A percentile compares a stretch with the other conserved stretches of the same genome.
These are phyloP conservation scores for Parotocinclus haroldoi DNA, from an alignment of 2,797 vertebrate genomes.

Conservation along the genomic window DNA sequence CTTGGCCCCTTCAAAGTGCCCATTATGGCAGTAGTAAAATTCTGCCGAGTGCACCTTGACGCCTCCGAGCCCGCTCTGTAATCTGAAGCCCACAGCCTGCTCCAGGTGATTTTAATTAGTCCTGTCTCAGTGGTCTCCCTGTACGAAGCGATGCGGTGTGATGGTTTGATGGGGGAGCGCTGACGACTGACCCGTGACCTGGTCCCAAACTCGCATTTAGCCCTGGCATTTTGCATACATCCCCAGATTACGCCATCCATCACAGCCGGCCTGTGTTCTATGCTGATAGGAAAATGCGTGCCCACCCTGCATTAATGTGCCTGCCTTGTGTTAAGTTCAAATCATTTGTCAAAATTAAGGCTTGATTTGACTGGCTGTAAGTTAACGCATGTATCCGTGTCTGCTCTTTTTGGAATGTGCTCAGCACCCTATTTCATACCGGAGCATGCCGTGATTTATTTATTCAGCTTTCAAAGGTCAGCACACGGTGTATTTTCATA, in stretches of 20 bases:
- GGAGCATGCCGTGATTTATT: slow-evolving; percentile 18
- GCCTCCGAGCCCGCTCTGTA: slow-evolving; percentile 30
- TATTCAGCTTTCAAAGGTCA: slow-evolving; percentile 16
- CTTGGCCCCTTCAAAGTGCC: slow-evolving; percentile 65
- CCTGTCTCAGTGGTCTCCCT: slow-evolving; percentile 26
- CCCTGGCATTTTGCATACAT: slow-evolving; percentile 63
- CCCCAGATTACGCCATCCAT: slow-evolving; percentile 76
- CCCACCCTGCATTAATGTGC: slow-evolving; percentile 73
- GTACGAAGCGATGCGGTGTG: slow-evolving; percentile 39
- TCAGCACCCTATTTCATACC: slow-evolving; percentile 1
- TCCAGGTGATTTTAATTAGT: slow-evolving; percentile 57
- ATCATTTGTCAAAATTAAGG: slow-evolving; percentile 76
- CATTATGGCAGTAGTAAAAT: slow-evolving; percentile 58
- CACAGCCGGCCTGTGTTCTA: slow-evolving; percentile 66
- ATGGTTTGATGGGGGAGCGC: slow-evolving; percentile 33
- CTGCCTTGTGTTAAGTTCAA: slow-evolving; percentile 72
- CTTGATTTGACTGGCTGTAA: slow-evolving; percentile 33
- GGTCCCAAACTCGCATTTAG: slow-evolving; percentile 65
- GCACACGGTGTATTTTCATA: background rate
- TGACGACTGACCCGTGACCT: slow-evolving; percentile 58
- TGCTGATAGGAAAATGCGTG: slow-evolving; percentile 76
- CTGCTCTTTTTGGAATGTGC: background rate
- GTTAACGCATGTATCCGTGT: slow-evolving; percentile 30
- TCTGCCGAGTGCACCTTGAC: slow-evolving; percentile 20
- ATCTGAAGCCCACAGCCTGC: slow-evolving; percentile 35